These are phyloP conservation scores for Drosophila arizonae DNA, from an alignment of 1,140 invertebrate genomes.

Conservation along the genomic window DNA sequence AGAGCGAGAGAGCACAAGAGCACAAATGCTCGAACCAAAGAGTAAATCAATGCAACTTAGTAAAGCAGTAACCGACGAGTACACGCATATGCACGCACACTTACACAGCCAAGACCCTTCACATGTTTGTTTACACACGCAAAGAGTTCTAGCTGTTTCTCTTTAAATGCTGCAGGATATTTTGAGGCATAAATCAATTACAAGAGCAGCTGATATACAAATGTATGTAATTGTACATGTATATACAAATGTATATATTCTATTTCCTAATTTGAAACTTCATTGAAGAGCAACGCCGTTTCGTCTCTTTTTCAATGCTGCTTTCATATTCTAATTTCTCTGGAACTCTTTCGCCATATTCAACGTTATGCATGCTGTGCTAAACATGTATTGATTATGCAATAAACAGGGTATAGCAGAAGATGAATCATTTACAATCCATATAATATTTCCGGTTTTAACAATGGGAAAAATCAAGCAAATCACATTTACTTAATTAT, in stretches of 20 bases:
- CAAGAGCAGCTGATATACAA: constrained; percentile 2
- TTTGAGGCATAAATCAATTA: background rate
- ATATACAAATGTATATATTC: background rate
- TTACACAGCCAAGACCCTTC: background rate
- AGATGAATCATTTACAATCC: no score
- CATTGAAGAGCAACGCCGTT: background rate
- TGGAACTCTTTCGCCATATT: no score
- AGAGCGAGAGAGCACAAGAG: constrained; percentile 9
- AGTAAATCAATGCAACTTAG: constrained; percentile 21
- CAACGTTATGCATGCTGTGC: background rate
- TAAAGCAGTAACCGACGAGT: background rate
- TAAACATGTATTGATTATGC: background rate
- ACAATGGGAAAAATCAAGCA: no score
- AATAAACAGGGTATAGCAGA: background rate
- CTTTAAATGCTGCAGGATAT: constrained; percentile 3
- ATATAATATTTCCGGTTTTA: no score
- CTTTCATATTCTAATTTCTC: no score
- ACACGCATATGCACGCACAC: constrained; percentile 1
- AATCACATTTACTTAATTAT: no score
- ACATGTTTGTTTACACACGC: constrained; percentile 7
- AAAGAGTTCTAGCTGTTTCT: background rate
- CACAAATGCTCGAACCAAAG: constrained; percentile 4
- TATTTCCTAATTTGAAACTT: background rate
- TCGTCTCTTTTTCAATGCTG: background rate
- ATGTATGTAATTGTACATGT: background rate